Evolutionary conservation across 2,888 invertebrate species (phyloP), one percentile per base, ranked within the genome.

Genomic region (Caenorhabditis sp.): DNA sequence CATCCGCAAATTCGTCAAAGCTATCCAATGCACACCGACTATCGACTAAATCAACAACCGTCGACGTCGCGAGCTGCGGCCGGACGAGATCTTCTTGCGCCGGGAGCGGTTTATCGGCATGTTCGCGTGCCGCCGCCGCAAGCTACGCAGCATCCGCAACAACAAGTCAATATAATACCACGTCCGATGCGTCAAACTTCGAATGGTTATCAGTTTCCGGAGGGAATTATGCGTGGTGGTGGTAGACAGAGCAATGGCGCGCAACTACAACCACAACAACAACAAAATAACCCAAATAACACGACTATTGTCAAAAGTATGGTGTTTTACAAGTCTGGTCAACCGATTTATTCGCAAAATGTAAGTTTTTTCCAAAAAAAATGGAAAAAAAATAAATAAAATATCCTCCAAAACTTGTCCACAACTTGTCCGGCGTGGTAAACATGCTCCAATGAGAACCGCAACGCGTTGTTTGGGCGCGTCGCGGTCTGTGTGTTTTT

Each of bases 121-220:
- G 14, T 12, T 19, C 19, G 21, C 23, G 54, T 24, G 10, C 55
- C 55, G 26, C n/a, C 26, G 31, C 17, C 23, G 55, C 24, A 4
- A 26, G 12, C 54, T 6, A 21, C 26, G 54, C n/a, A n/a, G n/a
- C n/a, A n/a, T n/a, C n/a, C n/a, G n/a, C 3, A 54, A 3, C n/a
- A n/a, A 10, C 8, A n/a, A 4, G n/a, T 19, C 50, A 51, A 6
- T 23, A 5, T 23, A 3, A 6, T 1, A 24, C 51, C 43, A 26
- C 51, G 31, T 8, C 57, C 62, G 14, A 66, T 57, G 49, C 54
- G 66, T 14, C 31, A 43, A n/a, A 23, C 21, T 12, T 55, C 55
- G 17, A 63, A 68, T 23, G 72, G 72, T 23, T 73, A 65, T 36
- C 58, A 67, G 17, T 68, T 24, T 24, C 54, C 54, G 12, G 72